These are phyloP conservation scores for Drosophila cognata DNA, from an alignment of 2,888 invertebrate species.

Conservation along the genomic window DNA sequence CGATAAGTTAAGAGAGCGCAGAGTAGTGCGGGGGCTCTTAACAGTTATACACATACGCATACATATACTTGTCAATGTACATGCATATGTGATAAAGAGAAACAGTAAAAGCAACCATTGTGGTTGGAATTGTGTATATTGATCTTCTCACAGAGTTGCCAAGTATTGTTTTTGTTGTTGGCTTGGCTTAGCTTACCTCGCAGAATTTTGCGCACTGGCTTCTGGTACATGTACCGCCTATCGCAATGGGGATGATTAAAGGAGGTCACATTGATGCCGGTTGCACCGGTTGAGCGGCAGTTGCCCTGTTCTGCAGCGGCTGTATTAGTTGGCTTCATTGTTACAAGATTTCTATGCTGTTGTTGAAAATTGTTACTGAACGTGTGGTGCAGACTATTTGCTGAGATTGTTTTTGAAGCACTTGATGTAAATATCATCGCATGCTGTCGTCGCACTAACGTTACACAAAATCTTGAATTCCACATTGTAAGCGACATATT, in stretches of 20 bases:
- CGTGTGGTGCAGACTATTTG: constrained; percentile 26
- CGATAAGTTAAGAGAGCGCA: constrained; percentile 35
- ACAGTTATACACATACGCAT: constrained; percentile 33
- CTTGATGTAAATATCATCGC: constrained; percentile 64
- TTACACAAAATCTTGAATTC: constrained; percentile 79
- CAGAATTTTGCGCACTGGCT: constrained; percentile 55
- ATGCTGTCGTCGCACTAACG: constrained; percentile 75
- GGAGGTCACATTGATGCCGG: constrained; percentile 32
- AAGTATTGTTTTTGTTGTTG: neutral
- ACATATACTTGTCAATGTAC: neutral
- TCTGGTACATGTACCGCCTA: constrained; percentile 62
- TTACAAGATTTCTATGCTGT: constrained; percentile 33
- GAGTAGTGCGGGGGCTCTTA: constrained; percentile 23
- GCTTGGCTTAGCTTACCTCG: constrained; percentile 47
- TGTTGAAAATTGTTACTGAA: constrained; percentile 29
- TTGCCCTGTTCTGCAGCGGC: constrained; percentile 12
- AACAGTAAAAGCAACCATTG: constrained; percentile 4
- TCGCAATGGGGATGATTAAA: constrained; percentile 70
- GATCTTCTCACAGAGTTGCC: neutral
- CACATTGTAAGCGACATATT: constrained; percentile 79
- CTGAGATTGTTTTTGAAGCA: constrained; percentile 22
- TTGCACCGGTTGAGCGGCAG: constrained; percentile 16
- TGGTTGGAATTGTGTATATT: constrained; percentile 1
- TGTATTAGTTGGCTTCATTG: constrained; percentile 28
- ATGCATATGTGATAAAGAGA: neutral